phyloP scores from a whole-genome alignment of 2,797 vertebrate species.

The Urosaurus nigricauda region DNA sequence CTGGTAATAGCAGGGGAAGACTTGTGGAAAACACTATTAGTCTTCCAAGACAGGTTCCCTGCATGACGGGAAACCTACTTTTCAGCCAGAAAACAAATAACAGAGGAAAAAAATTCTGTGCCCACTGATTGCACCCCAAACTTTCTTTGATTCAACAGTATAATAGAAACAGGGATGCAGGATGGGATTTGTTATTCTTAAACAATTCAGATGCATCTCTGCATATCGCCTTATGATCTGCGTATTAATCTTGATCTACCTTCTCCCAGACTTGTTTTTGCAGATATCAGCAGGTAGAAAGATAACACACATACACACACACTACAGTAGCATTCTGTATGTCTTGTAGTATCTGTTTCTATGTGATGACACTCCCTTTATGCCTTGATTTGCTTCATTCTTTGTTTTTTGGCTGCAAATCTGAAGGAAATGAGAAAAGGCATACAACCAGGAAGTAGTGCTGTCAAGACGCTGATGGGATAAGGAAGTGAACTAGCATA shows the following conservation, averaged over 20 bases:
- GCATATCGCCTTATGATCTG: neutral
- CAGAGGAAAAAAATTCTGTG: too few relatives aligned
- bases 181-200: neutral
- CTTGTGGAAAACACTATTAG: too few relatives aligned
- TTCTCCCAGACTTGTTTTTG: neutral
- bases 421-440: conserved; percentile 11
- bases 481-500: conserved; percentile 5
- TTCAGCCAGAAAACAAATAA: too few relatives aligned
- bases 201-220: neutral
- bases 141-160: neutral
- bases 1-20: too few relatives aligned
- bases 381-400: neutral
- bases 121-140: neutral
- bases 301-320: too few relatives aligned
- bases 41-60: too few relatives aligned
- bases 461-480: conserved; percentile 2
- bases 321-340: neutral
- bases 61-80: too few relatives aligned
- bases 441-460: neutral
- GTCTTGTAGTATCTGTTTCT: neutral
- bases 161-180: neutral
- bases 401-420: neutral
- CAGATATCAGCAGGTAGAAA: neutral
- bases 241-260: neutral
- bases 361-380: neutral